A percentile compares a stretch with the other conserved stretches of the same genome.
Evolutionary conservation across 2,797 vertebrate species (phyloP).

Genomic region (Acridotheres tristis): DNA sequence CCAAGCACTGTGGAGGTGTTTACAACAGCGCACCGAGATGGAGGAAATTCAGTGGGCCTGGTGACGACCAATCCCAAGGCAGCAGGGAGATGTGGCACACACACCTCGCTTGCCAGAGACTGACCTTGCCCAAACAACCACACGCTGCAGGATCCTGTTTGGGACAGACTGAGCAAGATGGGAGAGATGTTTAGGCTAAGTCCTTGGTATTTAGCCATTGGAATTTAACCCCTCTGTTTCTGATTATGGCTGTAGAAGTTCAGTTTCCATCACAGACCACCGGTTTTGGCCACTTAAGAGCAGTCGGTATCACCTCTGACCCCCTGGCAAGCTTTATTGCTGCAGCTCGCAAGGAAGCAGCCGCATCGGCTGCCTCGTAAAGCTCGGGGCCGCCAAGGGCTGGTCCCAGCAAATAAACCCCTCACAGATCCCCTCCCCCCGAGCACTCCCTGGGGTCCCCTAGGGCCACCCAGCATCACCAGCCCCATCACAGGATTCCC

Average conservation of each 20-base stretch:
- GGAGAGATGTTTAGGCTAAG: slow-evolving; percentile 61
- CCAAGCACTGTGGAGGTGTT: neutral
- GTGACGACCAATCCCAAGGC: neutral
- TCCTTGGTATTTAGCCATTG: neutral
- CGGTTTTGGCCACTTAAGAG: slow-evolving; percentile 30
- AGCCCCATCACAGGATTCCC: fast-evolving
- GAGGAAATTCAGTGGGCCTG: fast-evolving
- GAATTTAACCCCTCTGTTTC: slow-evolving; percentile 57
- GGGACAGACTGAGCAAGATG: neutral
- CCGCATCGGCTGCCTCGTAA: neutral
- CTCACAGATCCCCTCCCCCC: neutral
- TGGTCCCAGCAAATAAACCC: neutral
- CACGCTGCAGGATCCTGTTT: neutral
- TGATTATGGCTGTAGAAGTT: slow-evolving; percentile 54
- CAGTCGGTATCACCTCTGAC: slow-evolving; percentile 36
- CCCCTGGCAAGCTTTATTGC: slow-evolving; percentile 4
- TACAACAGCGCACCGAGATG: neutral
- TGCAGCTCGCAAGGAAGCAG: neutral
- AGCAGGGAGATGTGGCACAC: neutral
- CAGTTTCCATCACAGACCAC: slow-evolving; percentile 54
- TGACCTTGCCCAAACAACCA: neutral
- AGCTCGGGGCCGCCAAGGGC: neutral
- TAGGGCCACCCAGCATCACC: neutral
- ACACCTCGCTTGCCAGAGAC: neutral
- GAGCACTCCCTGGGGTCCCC: neutral